Percentiles rank a stretch among this genome's conserved stretches.
Conservation (phyloP, 2,113 vertebrate genomes). For the Trematocara variabile region DNA sequence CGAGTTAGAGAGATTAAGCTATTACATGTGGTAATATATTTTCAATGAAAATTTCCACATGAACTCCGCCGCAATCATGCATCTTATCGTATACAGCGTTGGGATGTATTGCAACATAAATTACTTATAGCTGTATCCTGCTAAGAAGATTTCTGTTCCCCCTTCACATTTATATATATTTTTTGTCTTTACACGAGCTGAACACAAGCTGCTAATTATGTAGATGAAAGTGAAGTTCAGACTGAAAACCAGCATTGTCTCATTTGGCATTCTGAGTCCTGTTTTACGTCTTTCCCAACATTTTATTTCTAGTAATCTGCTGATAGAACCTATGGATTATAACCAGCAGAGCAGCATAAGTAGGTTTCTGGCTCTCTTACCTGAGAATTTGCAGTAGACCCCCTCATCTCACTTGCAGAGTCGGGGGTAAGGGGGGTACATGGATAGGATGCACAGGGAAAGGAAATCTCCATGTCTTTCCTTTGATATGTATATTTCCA, state of each 20-base stretch:
- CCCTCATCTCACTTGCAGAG: conserved; percentile 32
- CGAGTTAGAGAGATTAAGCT: conserved; percentile 1
- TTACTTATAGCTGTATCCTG: conserved; percentile 6
- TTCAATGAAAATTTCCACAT: conserved; percentile 13
- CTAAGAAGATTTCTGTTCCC: conserved; percentile 19
- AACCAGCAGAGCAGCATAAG: conserved; percentile 63
- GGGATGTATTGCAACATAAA: conserved; percentile 18
- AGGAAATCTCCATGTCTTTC: conserved; percentile 69
- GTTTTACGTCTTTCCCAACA: conserved; percentile 65
- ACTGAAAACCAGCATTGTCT: conserved; percentile 67
- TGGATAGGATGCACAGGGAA: conserved; percentile 57
- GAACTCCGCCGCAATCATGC: background rate
- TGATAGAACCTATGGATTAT: conserved; percentile 76
- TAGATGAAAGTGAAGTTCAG: conserved; percentile 20
- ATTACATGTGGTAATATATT: background rate
- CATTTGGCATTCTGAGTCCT: conserved; percentile 60
- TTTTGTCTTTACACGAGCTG: conserved; percentile 19
- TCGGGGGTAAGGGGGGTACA: conserved; percentile 7
- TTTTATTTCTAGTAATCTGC: conserved; percentile 74
- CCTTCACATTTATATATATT: background rate
- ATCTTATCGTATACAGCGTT: background rate
- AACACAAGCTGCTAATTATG: conserved; percentile 54
- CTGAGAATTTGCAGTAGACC: conserved; percentile 65
- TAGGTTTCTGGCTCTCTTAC: conserved; percentile 71
- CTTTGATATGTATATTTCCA: conserved; percentile 78